These are phyloP conservation scores for Antennarius striatus DNA, from an alignment of 2,113 vertebrate genomes.

Conservation along the genomic window DNA sequence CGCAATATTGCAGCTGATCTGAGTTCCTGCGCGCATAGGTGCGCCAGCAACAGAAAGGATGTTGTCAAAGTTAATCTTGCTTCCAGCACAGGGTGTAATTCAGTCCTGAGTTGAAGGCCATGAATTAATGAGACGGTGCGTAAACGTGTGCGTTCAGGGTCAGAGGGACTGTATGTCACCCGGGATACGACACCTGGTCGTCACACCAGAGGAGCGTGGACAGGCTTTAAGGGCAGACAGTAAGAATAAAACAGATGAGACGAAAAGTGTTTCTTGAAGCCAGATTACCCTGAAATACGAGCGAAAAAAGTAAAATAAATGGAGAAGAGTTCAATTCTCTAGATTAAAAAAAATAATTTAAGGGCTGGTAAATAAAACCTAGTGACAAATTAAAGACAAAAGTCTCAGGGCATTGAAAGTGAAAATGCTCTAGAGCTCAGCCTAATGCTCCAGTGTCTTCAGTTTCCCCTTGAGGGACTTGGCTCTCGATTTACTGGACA, in stretches of 20 bases:
- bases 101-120: constrained; percentile 65
- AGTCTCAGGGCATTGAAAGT: constrained; percentile 23
- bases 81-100: constrained; percentile 48
- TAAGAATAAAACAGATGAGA: neutral
- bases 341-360: constrained; percentile 3
- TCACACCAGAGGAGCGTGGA: constrained; percentile 22
- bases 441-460: constrained; percentile 6
- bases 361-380: constrained; percentile 66
- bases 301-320: neutral
- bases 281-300: neutral
- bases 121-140: constrained; percentile 67
- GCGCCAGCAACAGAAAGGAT: constrained; percentile 12
- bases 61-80: constrained; percentile 46
- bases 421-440: neutral
- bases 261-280: no score
- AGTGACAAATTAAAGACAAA: constrained; percentile 64
- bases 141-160: constrained; percentile 53
- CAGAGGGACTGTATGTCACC: constrained; percentile 35
- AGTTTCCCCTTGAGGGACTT: constrained; percentile 32
- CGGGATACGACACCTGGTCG: constrained; percentile 37
- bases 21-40: constrained; percentile 1
- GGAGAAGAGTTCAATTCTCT: neutral
- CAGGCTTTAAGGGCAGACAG: no score
- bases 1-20: neutral
- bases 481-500: neutral